These are phyloP conservation scores for Catharus bicknelli DNA, from an alignment of 2,113 vertebrate species.

Conservation along the genomic window DNA sequence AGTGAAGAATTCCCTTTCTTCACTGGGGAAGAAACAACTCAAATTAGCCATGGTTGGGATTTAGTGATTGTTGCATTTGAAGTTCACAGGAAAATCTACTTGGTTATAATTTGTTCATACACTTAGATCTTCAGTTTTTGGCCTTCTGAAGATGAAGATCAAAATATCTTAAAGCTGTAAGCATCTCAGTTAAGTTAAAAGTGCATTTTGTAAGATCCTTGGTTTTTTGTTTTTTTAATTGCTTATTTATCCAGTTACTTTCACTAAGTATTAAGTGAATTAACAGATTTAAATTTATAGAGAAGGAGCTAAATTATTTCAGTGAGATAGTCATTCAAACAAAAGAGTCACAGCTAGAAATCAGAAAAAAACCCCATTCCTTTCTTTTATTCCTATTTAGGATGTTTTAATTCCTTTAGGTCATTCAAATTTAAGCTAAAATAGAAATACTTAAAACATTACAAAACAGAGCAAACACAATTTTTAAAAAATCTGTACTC, in stretches of 20 bases:
- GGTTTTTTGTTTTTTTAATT: neutral
- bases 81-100: neutral
- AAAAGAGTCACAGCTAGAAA: neutral
- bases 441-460: neutral
- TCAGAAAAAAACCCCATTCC: neutral
- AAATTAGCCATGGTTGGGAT: accelerated
- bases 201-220: neutral
- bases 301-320: neutral
- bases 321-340: neutral
- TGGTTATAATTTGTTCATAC: neutral
- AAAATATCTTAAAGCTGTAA: neutral
- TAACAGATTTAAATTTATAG: neutral
- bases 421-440: neutral
- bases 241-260: neutral
- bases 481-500: neutral
- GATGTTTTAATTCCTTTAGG: neutral
- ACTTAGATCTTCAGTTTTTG: neutral
- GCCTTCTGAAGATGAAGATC: neutral
- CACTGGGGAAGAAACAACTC: neutral
- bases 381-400: neutral
- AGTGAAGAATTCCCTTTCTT: neutral
- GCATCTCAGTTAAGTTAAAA: neutral
- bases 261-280: neutral
- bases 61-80: neutral
- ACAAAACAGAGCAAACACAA: neutral